Evolutionary conservation across 2,888 invertebrate species (phyloP).

Genomic region (Rotaria magnacalcarata): DNA sequence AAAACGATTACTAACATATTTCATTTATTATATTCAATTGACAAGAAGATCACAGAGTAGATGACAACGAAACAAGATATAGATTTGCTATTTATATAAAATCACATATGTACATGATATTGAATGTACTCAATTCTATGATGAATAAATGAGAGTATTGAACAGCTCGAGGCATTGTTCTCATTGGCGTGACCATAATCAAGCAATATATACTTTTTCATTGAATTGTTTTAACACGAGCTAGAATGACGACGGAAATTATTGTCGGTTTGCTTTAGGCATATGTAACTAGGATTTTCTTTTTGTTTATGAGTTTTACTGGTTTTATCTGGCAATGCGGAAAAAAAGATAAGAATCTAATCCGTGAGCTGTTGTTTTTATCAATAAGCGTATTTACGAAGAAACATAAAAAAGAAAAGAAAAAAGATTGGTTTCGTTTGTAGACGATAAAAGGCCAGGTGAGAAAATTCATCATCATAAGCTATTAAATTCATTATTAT

Average conservation of each 20-base stretch:
- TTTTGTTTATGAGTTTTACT: background rate
- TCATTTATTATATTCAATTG: background rate
- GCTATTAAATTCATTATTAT: background rate
- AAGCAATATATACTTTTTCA: background rate
- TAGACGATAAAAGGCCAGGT: background rate
- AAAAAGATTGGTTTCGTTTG: background rate
- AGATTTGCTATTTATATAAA: constrained; percentile 9
- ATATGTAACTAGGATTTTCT: background rate
- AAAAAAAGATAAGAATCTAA: background rate
- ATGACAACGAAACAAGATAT: background rate
- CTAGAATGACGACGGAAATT: background rate
- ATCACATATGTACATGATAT: background rate
- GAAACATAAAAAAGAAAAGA: background rate
- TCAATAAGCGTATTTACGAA: background rate
- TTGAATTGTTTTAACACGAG: constrained; percentile 6
- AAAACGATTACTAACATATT: background rate
- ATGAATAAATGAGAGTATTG: background rate
- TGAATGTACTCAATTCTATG: background rate
- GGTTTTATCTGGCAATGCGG: background rate
- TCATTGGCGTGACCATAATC: constrained; percentile 5
- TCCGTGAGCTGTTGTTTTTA: background rate
- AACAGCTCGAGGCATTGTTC: background rate
- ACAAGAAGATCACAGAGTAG: background rate
- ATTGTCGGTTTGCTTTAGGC: background rate
- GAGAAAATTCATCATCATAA: background rate